Percentiles rank a stretch among this genome's conserved stretches.
These are phyloP conservation scores for Cataglyphis cursor DNA, from an alignment of 2,888 invertebrate genomes.

Conservation along the genomic window DNA sequence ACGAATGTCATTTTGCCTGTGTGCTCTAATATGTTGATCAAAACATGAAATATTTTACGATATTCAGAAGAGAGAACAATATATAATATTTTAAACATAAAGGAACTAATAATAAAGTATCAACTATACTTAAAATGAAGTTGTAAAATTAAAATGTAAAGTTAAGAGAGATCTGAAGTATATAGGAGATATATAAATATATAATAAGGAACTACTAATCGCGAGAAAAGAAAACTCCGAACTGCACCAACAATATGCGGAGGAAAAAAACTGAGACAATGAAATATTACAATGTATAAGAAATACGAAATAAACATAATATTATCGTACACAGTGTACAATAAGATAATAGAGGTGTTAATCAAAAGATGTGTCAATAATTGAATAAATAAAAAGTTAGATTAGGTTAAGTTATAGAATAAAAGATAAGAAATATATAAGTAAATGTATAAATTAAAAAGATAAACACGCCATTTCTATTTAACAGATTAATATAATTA, in stretches of 20 bases:
- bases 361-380: neutral
- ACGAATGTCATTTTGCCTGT: neutral
- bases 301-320: slow-evolving; percentile 3
- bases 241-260: slow-evolving; percentile 1
- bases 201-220: neutral
- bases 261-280: neutral
- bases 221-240: neutral
- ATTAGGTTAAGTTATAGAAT: neutral
- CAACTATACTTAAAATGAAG: neutral
- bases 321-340: neutral
- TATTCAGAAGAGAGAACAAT: neutral
- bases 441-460: neutral
- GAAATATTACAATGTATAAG: neutral
- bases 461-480: too few species aligned
- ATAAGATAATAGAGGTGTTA: neutral
- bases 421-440: neutral
- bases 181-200: neutral
- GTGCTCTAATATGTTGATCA: neutral
- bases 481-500: neutral
- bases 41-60: neutral
- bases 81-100: neutral
- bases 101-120: neutral
- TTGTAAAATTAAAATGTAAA: neutral
- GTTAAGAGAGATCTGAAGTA: slow-evolving; percentile 3
- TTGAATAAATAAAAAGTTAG: neutral